Evolutionary conservation across 2,888 invertebrate species (phyloP).

Genomic region (Bellardia bayeri): DNA sequence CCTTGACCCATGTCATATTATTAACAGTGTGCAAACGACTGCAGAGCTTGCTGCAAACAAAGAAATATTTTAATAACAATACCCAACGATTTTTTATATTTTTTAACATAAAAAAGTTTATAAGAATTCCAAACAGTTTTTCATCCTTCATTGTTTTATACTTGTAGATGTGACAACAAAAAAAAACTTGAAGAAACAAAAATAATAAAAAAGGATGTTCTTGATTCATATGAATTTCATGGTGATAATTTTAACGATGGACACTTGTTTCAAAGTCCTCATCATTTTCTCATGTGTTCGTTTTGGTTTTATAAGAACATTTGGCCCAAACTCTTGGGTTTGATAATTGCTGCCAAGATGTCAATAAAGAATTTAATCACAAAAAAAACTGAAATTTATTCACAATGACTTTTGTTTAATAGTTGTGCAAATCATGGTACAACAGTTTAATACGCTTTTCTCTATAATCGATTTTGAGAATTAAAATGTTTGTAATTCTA

Average conservation of each 20-base stretch:
- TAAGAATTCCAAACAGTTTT: background rate
- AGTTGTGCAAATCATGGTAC: too few species aligned
- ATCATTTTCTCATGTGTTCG: too few species aligned
- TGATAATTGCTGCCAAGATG: background rate
- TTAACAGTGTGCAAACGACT: background rate
- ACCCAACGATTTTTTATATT: background rate
- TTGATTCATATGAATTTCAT: background rate
- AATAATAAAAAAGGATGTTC: background rate
- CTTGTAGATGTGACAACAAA: background rate
- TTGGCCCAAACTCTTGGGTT: background rate
- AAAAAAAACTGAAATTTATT: background rate
- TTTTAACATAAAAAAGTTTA: background rate
- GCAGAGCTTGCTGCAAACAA: background rate
- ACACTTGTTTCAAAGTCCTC: background rate
- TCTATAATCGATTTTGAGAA: too few species aligned
- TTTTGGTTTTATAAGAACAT: background rate
- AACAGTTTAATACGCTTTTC: too few species aligned
- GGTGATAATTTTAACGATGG: background rate
- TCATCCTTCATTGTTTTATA: constrained; percentile 38
- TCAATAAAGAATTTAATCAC: background rate
- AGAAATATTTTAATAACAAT: background rate
- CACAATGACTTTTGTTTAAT: background rate
- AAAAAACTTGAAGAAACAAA: background rate
- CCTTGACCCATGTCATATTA: constrained; percentile 9
- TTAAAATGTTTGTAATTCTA: too few species aligned